phyloP scores from a whole-genome alignment of 2,113 vertebrate species.

The Athene cunicularia region DNA sequence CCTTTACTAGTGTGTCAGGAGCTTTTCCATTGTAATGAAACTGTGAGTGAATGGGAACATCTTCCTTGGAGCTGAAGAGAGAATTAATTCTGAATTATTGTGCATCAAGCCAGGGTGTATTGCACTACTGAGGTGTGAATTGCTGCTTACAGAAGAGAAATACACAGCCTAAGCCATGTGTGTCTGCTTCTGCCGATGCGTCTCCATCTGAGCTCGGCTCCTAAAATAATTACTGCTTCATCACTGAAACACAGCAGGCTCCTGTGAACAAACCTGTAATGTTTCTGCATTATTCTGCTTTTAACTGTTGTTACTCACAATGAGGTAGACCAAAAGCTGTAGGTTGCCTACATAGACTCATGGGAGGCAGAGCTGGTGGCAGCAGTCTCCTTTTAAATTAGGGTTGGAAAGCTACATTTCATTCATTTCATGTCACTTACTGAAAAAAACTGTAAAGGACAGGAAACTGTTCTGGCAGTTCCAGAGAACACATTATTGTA shows the following conservation, averaged over 20 bases:
- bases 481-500: neutral
- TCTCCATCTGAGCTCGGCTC: neutral
- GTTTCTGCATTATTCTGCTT: neutral
- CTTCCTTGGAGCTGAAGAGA: neutral
- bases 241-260: neutral
- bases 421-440: neutral
- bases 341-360: neutral
- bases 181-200: neutral
- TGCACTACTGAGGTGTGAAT: neutral
- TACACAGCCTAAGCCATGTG: neutral
- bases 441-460: neutral
- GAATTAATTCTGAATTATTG: neutral
- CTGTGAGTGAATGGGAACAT: neutral
- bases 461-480: neutral
- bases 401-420: neutral
- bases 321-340: neutral
- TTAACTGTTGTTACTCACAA: neutral
- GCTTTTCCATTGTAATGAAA: neutral
- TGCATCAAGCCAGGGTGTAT: neutral
- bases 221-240: neutral
- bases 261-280: neutral
- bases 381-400: neutral
- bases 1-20: neutral
- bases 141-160: neutral
- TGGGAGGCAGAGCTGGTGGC: neutral